phyloP scores from a whole-genome alignment of 2,888 invertebrate genomes.

The Azorinus chamasolen region DNA sequence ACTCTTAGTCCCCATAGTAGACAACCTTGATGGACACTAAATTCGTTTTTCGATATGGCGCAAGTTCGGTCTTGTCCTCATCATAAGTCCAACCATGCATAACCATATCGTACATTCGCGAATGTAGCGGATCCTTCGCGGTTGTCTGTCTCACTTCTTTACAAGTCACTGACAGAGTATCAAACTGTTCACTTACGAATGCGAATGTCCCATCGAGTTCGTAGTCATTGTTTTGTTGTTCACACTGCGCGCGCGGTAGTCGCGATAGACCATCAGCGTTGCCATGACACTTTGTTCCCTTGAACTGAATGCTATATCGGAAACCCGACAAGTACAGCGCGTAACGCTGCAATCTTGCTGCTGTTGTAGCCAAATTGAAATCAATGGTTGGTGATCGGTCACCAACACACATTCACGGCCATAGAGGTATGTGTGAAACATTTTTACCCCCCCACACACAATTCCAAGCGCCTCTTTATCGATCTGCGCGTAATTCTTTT shows the following conservation, averaged over 20 bases:
- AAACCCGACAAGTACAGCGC: conserved; percentile 79
- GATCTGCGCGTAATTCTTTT: conserved; percentile 10
- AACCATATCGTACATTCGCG: conserved; percentile 15
- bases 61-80: neutral
- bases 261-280: conserved; percentile 82
- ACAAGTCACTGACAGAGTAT: conserved; percentile 6
- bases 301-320: conserved; percentile 79
- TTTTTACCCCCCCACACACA: conserved; percentile 15
- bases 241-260: conserved; percentile 51
- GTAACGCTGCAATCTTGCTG: conserved; percentile 77
- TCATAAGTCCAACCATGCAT: conserved; percentile 46
- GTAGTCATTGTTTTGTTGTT: neutral
- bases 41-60: conserved; percentile 33
- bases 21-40: conserved; percentile 63
- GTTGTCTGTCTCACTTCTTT: conserved; percentile 8
- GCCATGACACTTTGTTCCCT: conserved; percentile 72
- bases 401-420: neutral
- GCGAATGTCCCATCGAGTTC: conserved; percentile 9
- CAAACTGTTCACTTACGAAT: conserved; percentile 2
- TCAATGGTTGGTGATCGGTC: conserved; percentile 16
- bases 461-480: conserved; percentile 62
- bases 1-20: conserved; percentile 70
- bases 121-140: neutral
- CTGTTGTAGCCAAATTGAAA: conserved; percentile 60
- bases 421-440: conserved; percentile 16